Evolutionary conservation across 2,797 vertebrate genomes (phyloP).

Genomic region (Myripristis murdjan): DNA sequence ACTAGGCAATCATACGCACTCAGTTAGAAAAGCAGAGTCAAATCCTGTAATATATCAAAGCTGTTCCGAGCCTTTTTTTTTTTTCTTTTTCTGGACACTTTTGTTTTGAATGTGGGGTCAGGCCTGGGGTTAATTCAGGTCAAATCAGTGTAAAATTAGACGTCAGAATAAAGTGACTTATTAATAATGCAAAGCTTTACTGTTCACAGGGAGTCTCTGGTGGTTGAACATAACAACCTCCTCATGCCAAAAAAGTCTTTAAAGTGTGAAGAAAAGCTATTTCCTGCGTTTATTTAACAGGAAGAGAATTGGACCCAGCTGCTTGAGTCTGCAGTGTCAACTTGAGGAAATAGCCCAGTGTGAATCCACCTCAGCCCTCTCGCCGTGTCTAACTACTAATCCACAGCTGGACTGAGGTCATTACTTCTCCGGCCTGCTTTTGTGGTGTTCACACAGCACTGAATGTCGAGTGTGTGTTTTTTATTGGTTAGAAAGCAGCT

Average conservation of each 20-base stretch:
- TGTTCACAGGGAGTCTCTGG: not conserved
- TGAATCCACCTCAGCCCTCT: not conserved
- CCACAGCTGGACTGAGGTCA: not conserved
- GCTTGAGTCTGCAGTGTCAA: too few relatives aligned
- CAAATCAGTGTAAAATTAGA: not conserved
- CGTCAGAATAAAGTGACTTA: not conserved
- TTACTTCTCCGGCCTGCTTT: not conserved
- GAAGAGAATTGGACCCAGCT: not conserved
- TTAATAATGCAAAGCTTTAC: not conserved
- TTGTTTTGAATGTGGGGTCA: not conserved
- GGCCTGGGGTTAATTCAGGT: not conserved
- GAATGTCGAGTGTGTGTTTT: not conserved
- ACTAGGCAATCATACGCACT: not conserved
- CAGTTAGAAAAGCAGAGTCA: too few relatives aligned
- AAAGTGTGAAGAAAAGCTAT: not conserved
- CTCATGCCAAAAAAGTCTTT: not conserved
- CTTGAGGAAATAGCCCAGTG: not conserved
- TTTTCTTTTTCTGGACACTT: too few relatives aligned
- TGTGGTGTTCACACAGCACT: not conserved
- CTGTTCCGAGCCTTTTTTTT: too few relatives aligned
- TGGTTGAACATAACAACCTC: not conserved
- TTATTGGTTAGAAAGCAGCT: not conserved
- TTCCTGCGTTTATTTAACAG: not conserved
- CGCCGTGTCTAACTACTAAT: not conserved
- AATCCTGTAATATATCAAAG: too few relatives aligned